Percentiles rank a stretch among this genome's conserved stretches.
Conservation (phyloP, 2,888 invertebrate genomes). For the Thereva nobilitata region DNA sequence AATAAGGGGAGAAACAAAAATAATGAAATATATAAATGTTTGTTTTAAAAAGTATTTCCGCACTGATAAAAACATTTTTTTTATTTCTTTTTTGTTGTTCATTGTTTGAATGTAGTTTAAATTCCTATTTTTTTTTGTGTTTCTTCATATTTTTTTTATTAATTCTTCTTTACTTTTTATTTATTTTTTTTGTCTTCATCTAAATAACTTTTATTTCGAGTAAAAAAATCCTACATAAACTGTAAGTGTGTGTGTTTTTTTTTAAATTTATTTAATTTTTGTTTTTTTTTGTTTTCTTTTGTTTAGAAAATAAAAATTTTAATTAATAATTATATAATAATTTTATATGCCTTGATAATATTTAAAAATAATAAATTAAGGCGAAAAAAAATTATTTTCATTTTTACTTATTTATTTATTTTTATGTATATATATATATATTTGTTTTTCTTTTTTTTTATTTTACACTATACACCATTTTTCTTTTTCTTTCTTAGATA, state of each 20-base stretch:
- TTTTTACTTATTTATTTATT: not conserved
- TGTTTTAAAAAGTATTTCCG: not conserved
- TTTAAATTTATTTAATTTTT: conserved; percentile 1
- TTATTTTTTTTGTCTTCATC: conserved; percentile 16
- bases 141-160: not conserved
- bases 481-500: conserved; percentile 11
- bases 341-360: not conserved
- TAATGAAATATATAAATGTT: not conserved
- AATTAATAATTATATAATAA: conserved; percentile 3
- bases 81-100: not conserved
- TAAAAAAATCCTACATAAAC: conserved; percentile 21
- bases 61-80: not conserved
- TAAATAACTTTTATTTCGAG: conserved; percentile 24
- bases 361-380: not conserved
- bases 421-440: conserved; percentile 4
- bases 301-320: conserved; percentile 11
- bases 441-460: conserved; percentile 6
- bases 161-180: not conserved
- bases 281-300: not conserved
- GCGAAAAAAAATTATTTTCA: not conserved
- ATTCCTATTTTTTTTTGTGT: not conserved
- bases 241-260: conserved; percentile 4
- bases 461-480: conserved; percentile 30
- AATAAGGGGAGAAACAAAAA: not conserved
- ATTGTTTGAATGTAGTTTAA: not conserved